These are phyloP conservation scores for Chrysolina haemoptera DNA, from an alignment of 2,888 invertebrate genomes.

Conservation along the genomic window DNA sequence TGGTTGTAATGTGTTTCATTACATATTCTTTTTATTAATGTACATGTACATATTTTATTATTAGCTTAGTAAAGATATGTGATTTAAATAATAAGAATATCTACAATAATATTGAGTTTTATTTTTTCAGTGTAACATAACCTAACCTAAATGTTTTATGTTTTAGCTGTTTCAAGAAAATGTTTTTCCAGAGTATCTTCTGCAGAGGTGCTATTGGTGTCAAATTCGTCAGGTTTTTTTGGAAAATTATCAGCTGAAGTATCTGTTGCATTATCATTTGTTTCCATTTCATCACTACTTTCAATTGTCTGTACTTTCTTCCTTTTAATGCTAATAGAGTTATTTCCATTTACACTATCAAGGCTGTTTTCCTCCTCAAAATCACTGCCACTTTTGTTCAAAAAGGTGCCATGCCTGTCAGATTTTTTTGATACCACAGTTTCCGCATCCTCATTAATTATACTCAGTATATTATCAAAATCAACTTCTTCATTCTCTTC, in stretches of 20 bases:
- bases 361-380: too few relatives aligned
- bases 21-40: constrained; percentile 44
- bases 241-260: too few relatives aligned
- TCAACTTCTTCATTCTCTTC: constrained; percentile 30
- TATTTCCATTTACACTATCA: too few relatives aligned
- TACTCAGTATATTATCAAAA: constrained; percentile 32
- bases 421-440: background rate
- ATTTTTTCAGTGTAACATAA: constrained; percentile 21
- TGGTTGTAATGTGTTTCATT: constrained; percentile 12
- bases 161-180: background rate
- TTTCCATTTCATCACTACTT: constrained; percentile 26
- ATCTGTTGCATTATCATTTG: too few relatives aligned
- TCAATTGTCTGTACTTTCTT: constrained; percentile 10
- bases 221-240: too few relatives aligned
- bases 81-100: constrained; percentile 58
- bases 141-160: constrained; percentile 6
- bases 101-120: constrained; percentile 42
- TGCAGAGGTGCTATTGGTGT: background rate
- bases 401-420: too few relatives aligned
- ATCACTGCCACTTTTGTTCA: too few relatives aligned
- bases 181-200: background rate
- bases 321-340: background rate
- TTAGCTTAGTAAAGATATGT: constrained; percentile 58
- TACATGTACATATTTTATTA: constrained; percentile 51
- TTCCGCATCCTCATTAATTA: constrained; percentile 18